Evolutionary conservation across 2,888 invertebrate species (phyloP), one percentile per base, ranked within the genome.

Genomic region (Lithophane leautieri): DNA sequence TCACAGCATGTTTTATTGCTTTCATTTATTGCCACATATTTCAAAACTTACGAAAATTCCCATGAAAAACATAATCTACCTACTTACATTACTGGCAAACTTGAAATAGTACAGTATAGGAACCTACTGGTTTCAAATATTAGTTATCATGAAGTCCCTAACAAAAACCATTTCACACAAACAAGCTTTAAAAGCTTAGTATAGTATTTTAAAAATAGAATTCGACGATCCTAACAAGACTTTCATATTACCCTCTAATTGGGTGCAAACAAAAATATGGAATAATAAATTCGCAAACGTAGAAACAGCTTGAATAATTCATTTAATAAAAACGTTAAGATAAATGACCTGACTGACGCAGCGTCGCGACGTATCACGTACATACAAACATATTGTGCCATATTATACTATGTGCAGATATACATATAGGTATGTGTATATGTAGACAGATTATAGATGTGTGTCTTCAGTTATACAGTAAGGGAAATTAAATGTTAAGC

Each of bases 241-340:
- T 86, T 86, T 83, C 63, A 86, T 83, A 87, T 87, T 85, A 86
- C 68, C n/a, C 74, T 76, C 78, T 88, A 86, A 88, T 86, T 88
- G 85, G 68, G 70, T 63, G 47, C 76, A 71, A 83, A 78, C 77
- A 82, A 77, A 85, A 76, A 67, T 81, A 77, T 74, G 79, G 68
- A 81, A 88, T 82, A 85, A 83, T 85, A 88, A 78, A 87, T 86
- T 81, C 82, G 19, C 79, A 88, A 81, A 76, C 79, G 83, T 85
- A 78, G 83, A 80, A 88, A 81, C 81, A 86, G 84, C 81, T 85
- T 88, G 88, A 88, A 89, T 88, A 86, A 88, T 89, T 89, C 88
- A 91, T 91, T 90, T 90, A 91, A 91, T 91, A 91, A 89, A 90
- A 90, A 89, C 84, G 88, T 75, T 79, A 88, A 88, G 89, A 90